Evolutionary conservation across 35 echinoderm and acorn worm species (phyloP), one percentile per base, ranked within the genome.

Genomic region (Stichopus chloronotus): DNA sequence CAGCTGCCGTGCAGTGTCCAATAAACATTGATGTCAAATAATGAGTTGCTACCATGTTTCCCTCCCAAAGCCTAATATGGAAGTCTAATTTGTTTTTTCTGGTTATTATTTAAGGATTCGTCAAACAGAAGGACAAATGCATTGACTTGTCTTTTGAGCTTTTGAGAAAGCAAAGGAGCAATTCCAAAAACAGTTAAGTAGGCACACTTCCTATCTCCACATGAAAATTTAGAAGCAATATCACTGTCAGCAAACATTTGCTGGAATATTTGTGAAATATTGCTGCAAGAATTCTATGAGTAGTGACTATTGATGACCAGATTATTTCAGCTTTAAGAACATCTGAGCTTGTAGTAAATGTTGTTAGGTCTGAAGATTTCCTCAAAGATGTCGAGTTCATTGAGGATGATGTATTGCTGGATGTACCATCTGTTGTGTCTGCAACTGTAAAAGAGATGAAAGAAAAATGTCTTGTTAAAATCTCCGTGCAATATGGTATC

Each of bases 271-370:
- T 13, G 14, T 21, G 16, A 21, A 8, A 30, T 83, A 21, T 83
- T 6, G 54, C 78, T 20, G 78, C 78, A 81, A 81, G 78, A 81
- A 81, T 81, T 20, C 9, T 81, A 81, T 16, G 78, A 81, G 25
- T 81, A 81, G 25, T 81, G 78, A 81, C 78, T 81, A 81, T 81
- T 43, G 14, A 81, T 81, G 78, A 81, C 78, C 14, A 81, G 78
- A 81, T 81, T 81, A 81, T 81, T 81, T 81, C 78, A 81, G 78
- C 78, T 81, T 81, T 81, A 81, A 81, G 78, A 20, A 81, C 78
- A 81, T 81, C 25, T 81, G 78, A 81, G 78, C 78, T 81, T 20
- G 78, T 81, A 81, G 14, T 81, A 43, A 81, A 81, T 81, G 78
- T 81, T 81, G 78, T 81, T 43, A 81, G 78, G 78, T 81, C 78